phyloP scores from a whole-genome alignment of 2,113 vertebrate genomes.

The Periophthalmus modestus region DNA sequence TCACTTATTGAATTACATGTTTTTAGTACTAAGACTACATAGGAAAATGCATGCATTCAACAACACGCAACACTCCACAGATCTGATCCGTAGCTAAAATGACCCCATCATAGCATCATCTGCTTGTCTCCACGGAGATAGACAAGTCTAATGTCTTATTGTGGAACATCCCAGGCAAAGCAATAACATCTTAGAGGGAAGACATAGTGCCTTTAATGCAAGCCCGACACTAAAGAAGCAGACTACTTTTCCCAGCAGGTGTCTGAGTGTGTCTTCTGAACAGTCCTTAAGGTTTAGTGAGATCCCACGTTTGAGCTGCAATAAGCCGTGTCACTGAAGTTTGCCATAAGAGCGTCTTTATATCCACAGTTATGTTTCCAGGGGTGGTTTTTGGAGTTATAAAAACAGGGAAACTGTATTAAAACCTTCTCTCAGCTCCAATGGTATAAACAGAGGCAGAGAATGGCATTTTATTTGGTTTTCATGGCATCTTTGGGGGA shows the following conservation, averaged over 20 bases:
- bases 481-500: slow-evolving; percentile 16
- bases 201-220: too few relatives aligned
- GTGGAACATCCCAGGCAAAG: too few relatives aligned
- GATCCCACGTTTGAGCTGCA: slow-evolving; percentile 4
- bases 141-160: too few relatives aligned
- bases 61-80: too few relatives aligned
- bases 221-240: neutral
- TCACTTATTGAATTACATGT: too few relatives aligned
- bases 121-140: too few relatives aligned
- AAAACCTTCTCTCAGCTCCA: slow-evolving; percentile 4
- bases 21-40: too few relatives aligned
- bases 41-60: too few relatives aligned
- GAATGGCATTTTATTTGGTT: slow-evolving; percentile 4
- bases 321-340: slow-evolving; percentile 4
- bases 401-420: slow-evolving; percentile 5
- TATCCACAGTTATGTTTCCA: slow-evolving; percentile 1
- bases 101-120: too few relatives aligned
- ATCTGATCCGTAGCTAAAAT: too few relatives aligned
- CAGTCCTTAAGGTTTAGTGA: neutral
- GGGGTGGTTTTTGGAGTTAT: neutral
- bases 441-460: neutral
- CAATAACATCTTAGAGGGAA: too few relatives aligned
- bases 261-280: neutral
- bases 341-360: neutral
- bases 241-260: neutral